Evolutionary conservation across 2,113 vertebrate genomes (phyloP).

Genomic region (Sinocyclocheilus rhinocerous): DNA sequence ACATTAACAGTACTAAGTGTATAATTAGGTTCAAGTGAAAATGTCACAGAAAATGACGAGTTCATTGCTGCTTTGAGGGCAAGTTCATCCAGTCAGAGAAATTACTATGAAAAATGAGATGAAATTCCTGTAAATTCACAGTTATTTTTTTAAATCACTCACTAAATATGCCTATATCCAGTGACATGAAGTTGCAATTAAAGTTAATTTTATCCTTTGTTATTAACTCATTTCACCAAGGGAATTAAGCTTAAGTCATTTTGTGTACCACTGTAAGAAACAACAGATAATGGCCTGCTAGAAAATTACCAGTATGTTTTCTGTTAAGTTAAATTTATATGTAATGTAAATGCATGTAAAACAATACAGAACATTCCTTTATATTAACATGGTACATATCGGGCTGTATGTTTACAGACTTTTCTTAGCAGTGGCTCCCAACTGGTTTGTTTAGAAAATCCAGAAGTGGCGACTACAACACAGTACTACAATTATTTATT

Average conservation of each 20-base stretch:
- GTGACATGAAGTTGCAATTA: not conserved
- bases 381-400: no score
- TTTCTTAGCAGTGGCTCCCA: not conserved
- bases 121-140: not conserved
- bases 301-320: not conserved
- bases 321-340: no score
- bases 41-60: not conserved
- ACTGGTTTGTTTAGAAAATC: not conserved
- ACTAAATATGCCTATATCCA: not conserved
- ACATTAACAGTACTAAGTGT: not conserved
- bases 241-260: not conserved
- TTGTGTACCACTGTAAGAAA: not conserved
- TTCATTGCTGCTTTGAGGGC: not conserved
- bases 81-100: not conserved
- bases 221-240: not conserved
- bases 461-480: not conserved
- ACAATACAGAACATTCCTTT: no score
- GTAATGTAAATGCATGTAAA: no score
- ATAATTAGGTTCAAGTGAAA: conserved; percentile 1
- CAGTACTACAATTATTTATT: not conserved
- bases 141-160: not conserved
- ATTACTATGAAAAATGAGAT: not conserved
- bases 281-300: not conserved
- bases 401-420: not conserved
- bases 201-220: not conserved